Evolutionary conservation across 92 coral and sea anemone species (phyloP), one percentile per base, ranked within the genome.

Genomic region (Pocillopora meandrina): DNA sequence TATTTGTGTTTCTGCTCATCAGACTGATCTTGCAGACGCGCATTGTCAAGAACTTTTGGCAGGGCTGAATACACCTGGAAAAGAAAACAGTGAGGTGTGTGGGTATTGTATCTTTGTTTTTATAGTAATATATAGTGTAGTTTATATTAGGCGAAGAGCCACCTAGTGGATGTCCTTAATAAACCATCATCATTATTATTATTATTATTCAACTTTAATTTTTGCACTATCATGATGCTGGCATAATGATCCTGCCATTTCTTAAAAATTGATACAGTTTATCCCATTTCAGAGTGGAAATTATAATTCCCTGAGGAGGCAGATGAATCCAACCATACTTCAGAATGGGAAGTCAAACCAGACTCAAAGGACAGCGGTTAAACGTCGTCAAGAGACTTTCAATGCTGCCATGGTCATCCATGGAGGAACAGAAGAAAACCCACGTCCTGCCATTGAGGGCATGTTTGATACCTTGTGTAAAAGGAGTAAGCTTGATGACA

Each of bases 381-480:
- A 87, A 74, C 77, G 72, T 72, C 76, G 86, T n/a, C 61, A 81
- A 5, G 86, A 87, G 82, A 81, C 90, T 70, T 73, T 87, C 74
- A 81, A 80, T 74, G 80, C 82, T 87, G 90, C 86, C 71, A 61
- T 64, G 75, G 66, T 23, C 33, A 81, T 80, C 60, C 90, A 80
- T 55, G 78, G 90, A 52, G 86, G 82, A 47, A 81, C 76, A 71
- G 65, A 76, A 79, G 31, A 76, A 73, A 74, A 60, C 34, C 10
- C 72, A 73, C 17, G 72, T 73, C 90, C 87, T 56, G 81, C 87
- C 76, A 47, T 52, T 81, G 78, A 75, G 33, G 91, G 85, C 79
- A 88, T 88, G 85, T 88, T 83, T 83, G 91, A 78, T 80, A 85
- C 91, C 57, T 75, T 87, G 49, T 68, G 75, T 56, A 89, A 89